phyloP scores from a whole-genome alignment of 35 echinoderm and acorn worm species.

The Lytechinus pictus region DNA sequence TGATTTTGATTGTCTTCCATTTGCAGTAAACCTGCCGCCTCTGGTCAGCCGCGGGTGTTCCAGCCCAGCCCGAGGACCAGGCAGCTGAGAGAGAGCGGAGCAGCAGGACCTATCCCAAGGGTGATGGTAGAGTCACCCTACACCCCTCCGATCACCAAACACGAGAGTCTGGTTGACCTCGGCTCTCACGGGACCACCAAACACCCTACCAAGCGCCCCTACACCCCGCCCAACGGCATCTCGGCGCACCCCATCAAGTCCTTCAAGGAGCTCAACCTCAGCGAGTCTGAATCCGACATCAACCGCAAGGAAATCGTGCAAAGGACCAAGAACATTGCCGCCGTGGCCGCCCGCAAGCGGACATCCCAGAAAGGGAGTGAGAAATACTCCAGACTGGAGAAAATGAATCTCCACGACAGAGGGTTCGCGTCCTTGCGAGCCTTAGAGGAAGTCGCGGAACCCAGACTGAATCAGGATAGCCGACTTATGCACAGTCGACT shows the following conservation, averaged over 20 bases:
- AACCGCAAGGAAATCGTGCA: slow-evolving; percentile 80
- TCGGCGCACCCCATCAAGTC: neutral
- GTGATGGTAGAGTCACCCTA: slow-evolving; percentile 46
- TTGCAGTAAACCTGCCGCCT: slow-evolving; percentile 52
- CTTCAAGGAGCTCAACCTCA: slow-evolving; percentile 57
- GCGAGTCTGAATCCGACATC: slow-evolving; percentile 50
- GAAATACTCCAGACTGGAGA: slow-evolving; percentile 33
- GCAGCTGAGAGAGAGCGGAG: slow-evolving; percentile 75
- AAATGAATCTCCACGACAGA: slow-evolving; percentile 63
- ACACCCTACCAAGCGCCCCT: slow-evolving; percentile 34
- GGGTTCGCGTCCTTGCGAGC: slow-evolving; percentile 59
- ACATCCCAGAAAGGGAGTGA: slow-evolving; percentile 69
- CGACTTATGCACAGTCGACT: slow-evolving; percentile 59
- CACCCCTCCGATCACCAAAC: slow-evolving; percentile 35
- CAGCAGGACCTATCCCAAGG: slow-evolving; percentile 20
- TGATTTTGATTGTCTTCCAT: neutral
- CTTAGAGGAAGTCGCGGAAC: slow-evolving; percentile 65
- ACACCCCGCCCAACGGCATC: slow-evolving; percentile 45
- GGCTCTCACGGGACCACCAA: neutral
- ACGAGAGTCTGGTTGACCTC: slow-evolving; percentile 48
- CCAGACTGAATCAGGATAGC: slow-evolving; percentile 51
- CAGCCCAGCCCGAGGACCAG: slow-evolving; percentile 81
- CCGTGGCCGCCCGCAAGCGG: slow-evolving; percentile 74
- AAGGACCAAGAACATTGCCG: slow-evolving; percentile 83
- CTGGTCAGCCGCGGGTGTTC: slow-evolving; percentile 78